Evolutionary conservation across 1,140 invertebrate genomes (phyloP), one percentile per base, ranked within the genome.

Genomic region (Nomia melanderi): DNA sequence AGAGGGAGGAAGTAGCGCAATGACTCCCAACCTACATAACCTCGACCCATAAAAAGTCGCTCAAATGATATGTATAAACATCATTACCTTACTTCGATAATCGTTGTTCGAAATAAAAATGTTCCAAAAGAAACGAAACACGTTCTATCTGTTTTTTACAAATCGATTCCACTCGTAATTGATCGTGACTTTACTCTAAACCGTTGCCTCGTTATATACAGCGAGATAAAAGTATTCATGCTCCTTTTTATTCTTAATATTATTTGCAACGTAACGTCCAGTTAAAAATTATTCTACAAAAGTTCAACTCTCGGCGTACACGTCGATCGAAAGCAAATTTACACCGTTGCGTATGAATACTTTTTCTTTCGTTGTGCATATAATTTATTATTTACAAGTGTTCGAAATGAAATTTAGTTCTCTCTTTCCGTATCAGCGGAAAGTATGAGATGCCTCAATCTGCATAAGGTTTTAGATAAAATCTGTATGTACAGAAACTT

Each of bases 21-120:
- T 20, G 44, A 14, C 17, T 47, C 44, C 11, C 8, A 36, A 36
- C 59, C 1, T 33, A 59, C 70, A 72, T 72, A 63, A 72, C 70
- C 59, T 72, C 23, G 41, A 23, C 23, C 41, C 14, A 50, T 36
- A 33, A 11, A 59, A 56, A 36, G 14, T 57, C 14, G 20, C 9
- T 6, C 17, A 1, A 33, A 36, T 59, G n/a, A 2, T n/a, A 33
- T 62, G 41, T 5, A 44, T 44, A 17, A 17, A 44, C 33, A 60
- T 9, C 5, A 39, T 11, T 25, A 6, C 1, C 39, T 8, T 2
- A 41, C 39, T 41, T 41, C 0, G 20, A 44, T 44, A 17, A 44
- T 44, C 17, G 20, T 44, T 5, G 41, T 20, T 44, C 41, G 12
- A 44, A 17, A 44, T 44, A 3, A 44, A 44, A 17, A 4, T 44